These are phyloP conservation scores for Manis pentadactyla DNA, from an alignment of 2,797 vertebrate genomes.

Conservation along the genomic window DNA sequence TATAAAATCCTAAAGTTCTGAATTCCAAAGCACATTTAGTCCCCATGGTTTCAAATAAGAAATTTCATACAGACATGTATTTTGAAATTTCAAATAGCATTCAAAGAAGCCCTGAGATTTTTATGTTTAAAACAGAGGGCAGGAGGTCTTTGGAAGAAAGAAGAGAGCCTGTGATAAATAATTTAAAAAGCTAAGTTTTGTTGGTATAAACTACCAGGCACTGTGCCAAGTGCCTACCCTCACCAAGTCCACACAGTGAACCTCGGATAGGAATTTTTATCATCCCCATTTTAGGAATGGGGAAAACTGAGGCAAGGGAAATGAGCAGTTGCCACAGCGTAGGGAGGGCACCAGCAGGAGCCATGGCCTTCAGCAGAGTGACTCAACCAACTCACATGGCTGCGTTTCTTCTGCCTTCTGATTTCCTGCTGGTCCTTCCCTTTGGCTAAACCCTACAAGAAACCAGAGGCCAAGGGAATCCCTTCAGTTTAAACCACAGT, in stretches of 20 bases:
- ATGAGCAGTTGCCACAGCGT: not conserved
- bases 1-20: not conserved
- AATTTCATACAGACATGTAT: not conserved
- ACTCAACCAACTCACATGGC: not conserved
- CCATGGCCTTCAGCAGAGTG: not conserved
- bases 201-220: not conserved
- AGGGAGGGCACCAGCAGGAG: not conserved
- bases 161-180: not conserved
- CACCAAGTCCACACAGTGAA: not conserved
- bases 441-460: not conserved
- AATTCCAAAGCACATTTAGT: not conserved
- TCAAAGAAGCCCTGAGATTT: not conserved
- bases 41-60: not conserved
- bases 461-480: not conserved
- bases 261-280: not conserved
- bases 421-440: not conserved
- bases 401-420: not conserved
- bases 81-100: constrained; percentile 33
- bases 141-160: not conserved
- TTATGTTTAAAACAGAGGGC: not conserved
- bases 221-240: not conserved
- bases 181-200: not conserved
- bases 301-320: not conserved
- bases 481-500: not conserved
- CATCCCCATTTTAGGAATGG: not conserved